Evolutionary conservation across 64 coral and sea anemone species (phyloP), one percentile per base, ranked within the genome.

Genomic region (Actinia tenebrosa): DNA sequence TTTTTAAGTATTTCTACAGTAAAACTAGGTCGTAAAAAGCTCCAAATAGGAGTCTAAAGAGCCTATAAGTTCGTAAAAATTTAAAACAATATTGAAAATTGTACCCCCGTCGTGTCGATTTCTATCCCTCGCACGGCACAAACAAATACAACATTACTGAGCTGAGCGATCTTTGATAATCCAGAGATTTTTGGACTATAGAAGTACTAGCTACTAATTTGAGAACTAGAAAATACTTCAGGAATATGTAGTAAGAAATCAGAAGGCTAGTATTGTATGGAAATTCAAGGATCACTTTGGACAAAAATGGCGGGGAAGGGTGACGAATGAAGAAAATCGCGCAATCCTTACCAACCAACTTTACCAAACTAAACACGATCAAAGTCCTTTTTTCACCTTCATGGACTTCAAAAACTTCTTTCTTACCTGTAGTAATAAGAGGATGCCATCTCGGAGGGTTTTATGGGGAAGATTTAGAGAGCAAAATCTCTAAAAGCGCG

Each of bases 341-440:
- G 83, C 60, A 25, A 85, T 85, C 60, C 22, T 17, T 17, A 42
- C 83, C 13, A 10, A 18, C 7, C 37, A 64, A 62, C 37, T 50
- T 81, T 13, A 53, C 0, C 43, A 52, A 52, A 52, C 45, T 20
- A 81, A 45, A 52, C 17, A 81, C 83, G 19, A 43, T 85, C 53
- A 15, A 85, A 43, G 16, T 3, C 6, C 4, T 23, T 59, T 85
- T 85, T 37, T 6, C 25, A 85, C 1, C 56, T 30, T 59, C 26
- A 53, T 45, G 56, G 53, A 16, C 53, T 23, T 37, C 26, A 7
- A 60, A 42, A 22, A 26, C 5, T 20, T 84, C 9, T 10, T 44
- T 58, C 89, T 93, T 93, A 97, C 94, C 94, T 83, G 89, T 88
- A 93, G 45, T 84, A 91, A 80, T 87, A 90, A 68, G 88, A 59